These are phyloP conservation scores for Epistrophella euchroma DNA, from an alignment of 2,888 invertebrate genomes.

Conservation along the genomic window DNA sequence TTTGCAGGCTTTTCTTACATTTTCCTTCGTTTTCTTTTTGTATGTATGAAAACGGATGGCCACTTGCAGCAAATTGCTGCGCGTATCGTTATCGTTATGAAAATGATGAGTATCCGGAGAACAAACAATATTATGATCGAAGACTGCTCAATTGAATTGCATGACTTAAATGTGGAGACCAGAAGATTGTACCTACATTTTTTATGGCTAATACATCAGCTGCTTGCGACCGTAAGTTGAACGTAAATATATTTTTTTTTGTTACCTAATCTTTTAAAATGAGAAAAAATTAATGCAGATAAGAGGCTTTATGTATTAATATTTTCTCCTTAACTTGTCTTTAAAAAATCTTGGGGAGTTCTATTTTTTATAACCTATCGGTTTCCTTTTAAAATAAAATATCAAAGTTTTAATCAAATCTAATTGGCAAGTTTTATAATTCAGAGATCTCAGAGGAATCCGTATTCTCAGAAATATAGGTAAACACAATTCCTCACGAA, in stretches of 20 bases:
- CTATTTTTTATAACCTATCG: neutral
- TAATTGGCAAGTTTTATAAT: too few species aligned
- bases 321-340: neutral
- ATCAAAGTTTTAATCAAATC: too few species aligned
- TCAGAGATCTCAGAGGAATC: too few species aligned
- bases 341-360: neutral
- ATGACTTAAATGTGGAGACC: slow-evolving; percentile 19
- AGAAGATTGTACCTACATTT: slow-evolving; percentile 10
- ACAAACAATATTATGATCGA: slow-evolving; percentile 53
- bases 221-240: slow-evolving; percentile 32
- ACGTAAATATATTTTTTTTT: slow-evolving; percentile 15
- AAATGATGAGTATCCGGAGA: slow-evolving; percentile 51
- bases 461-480: too few species aligned
- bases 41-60: slow-evolving; percentile 27
- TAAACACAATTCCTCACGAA: too few species aligned
- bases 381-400: too few species aligned
- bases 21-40: neutral
- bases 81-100: slow-evolving; percentile 44
- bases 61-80: slow-evolving; percentile 45
- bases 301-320: neutral
- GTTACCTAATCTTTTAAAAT: slow-evolving; percentile 5
- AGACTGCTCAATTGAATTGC: slow-evolving; percentile 52
- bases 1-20: slow-evolving; percentile 19
- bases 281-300: slow-evolving; percentile 12
- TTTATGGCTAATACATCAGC: slow-evolving; percentile 25